Base-by-base conservation (phyloP, 2,113 vertebrate genomes). In the Scalopus aquaticus region DNA sequence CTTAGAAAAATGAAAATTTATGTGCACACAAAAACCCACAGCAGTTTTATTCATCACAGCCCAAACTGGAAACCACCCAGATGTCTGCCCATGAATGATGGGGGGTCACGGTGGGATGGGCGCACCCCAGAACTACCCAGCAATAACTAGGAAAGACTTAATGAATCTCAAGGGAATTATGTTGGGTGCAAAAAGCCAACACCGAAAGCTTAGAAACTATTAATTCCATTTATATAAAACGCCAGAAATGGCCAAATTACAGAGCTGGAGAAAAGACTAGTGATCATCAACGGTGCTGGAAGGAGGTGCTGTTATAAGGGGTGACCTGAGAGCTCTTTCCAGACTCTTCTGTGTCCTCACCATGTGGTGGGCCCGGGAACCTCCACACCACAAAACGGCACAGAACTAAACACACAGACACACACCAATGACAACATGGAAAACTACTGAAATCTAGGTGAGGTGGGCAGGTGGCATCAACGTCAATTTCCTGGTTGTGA, bases 81-180 rank as follows among this genome's bases (percentile, higher is more conserved):
- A 79, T 22, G 26, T 67, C 46, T 39, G 83, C 81, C 6, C 12
- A 22, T 49, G 11, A 64, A 24, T 37, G 77, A 79, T 0, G 4
- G 37, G 77, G 60, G 79, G 73, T 79, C 60, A 83, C 0, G 64
- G n/a, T n/a, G n/a, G n/a, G n/a, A n/a, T n/a, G n/a, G n/a, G n/a
- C n/a, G n/a, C n/a, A n/a, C n/a, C n/a, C 1, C 26, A 32, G 13
- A 5, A 58, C 32, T 39, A 62, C 9, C 58, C 49, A 83, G 32
- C 44, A 77, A 49, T 46, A 70, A 86, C 88, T 5, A 76, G 26
- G 32, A 91, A 92, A 67, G 6, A 32, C 24, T 60, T 20, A 60
- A 82, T 79, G 22, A 77, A 62, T 51, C 69, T 95, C 64, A 83
- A 74, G 64, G 39, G 37, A 91, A 35, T 85, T 54, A 91, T 32